Base-by-base conservation (phyloP, 2,888 invertebrate genomes). In the Nomada lathburiana region DNA sequence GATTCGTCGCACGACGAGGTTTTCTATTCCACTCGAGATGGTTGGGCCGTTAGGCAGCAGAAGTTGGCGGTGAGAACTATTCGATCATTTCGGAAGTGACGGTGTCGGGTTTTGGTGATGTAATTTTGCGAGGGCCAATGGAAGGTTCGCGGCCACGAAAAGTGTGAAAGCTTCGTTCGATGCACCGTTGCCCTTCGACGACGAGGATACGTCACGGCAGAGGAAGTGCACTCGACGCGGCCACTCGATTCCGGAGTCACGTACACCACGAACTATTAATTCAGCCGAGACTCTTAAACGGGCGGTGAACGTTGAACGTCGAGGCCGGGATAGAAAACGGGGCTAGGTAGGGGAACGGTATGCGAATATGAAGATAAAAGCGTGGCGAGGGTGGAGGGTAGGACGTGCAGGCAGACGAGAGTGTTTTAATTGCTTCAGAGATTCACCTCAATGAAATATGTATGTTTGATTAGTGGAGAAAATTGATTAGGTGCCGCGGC, bases 181-280 rank as follows among this genome's bases (percentile, higher is more conserved):
- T 76, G 83, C 76, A 70, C 50, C 63, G 76, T 47, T 72, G 63
- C 80, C 76, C 83, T 71, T 75, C 82, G 70, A 74, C 80, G 80
- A 82, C 60, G 67, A 42, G 74, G 74, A 81, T 82, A 76, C 85
- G 85, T 85, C 84, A 85, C 79, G 84, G 84, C 72, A 79, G 75
- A 71, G 73, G 73, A 84, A 85, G 85, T 80, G 83, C 80, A 83
- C 85, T 86, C 60, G 80, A 85, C 69, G 63, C 16, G 64, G 68
- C 70, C 76, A 78, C 79, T 83, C 81, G 63, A 76, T 72, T 69
- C 76, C 82, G 57, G 55, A 82, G 79, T 84, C 85, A 76, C 80
- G 79, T 81, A 83, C 70, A 79, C 26, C 75, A 69, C 69, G 63
- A 76, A 75, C 84, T 75, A 85, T 85, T 85, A 85, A 85, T 85